Base-by-base conservation (phyloP, 1,140 invertebrate species). In the Trachymyrmex cornetzi region DNA sequence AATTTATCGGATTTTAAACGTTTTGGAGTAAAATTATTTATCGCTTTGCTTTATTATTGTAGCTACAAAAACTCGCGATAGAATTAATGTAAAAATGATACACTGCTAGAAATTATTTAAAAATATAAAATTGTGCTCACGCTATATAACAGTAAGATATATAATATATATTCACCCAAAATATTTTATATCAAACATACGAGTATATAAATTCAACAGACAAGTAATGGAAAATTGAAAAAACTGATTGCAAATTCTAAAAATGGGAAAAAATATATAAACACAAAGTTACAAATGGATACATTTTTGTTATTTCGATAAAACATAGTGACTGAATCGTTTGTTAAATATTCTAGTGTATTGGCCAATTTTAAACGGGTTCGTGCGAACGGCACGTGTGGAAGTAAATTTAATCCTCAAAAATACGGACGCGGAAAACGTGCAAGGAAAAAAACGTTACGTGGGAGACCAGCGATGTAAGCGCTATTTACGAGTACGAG, bases 331-430 rank as follows among this genome's bases (percentile, higher is more conserved):
- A 63, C 19, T 74, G 66, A n/a, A 75, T 61, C 14, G 14, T 69
- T 61, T 59, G 67, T 82, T 82, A 82, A 74, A 74, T 74, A 74
- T 82, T 48, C 34, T 14, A 57, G 19, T 19, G 16, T 48, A 64
- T 27, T n/a, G 24, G 19, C 7, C 69, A 27, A 75, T 84, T 84
- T 75, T 48, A 63, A 71, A 50, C 14, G 67, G 19, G 1, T n/a
- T 30, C 19, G 55, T 57, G 27, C 38, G 19, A 74, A 82, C 38
- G 7, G 34, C 34, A 72, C 22, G 19, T 38, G 79, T 44, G 67
- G 27, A n/a, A 50, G 57, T 24, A 61, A 84, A 74, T 84, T 75
- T 84, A 84, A 84, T 84, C 80, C 66, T 57, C 48, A n/a, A 63
- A 84, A 84, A 84, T 84, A 84, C 55, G 14, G 3, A 61, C 27